Percentiles rank a stretch among this genome's conserved stretches.
These are phyloP conservation scores for Lasioglossum vierecki DNA, from an alignment of 2,888 invertebrate genomes.

Conservation along the genomic window DNA sequence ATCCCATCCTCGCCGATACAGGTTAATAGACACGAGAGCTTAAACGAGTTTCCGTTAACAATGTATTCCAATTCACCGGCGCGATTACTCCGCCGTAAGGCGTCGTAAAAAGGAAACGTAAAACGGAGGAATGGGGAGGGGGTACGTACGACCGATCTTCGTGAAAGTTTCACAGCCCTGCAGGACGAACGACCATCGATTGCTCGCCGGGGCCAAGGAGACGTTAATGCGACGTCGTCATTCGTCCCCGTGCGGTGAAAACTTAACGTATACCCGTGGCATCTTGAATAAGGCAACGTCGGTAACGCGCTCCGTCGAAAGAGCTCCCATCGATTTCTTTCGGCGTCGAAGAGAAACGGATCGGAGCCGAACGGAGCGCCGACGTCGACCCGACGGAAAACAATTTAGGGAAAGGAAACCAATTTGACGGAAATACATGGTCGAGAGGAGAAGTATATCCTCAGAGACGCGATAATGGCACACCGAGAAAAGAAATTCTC, in stretches of 20 bases:
- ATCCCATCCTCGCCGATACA: conserved; percentile 25
- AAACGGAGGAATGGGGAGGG: conserved; percentile 24
- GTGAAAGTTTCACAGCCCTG: conserved; percentile 54
- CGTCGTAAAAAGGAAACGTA: conserved; percentile 56
- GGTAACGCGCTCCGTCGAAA: conserved; percentile 43
- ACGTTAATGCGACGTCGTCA: conserved; percentile 67
- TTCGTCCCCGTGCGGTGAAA: conserved; percentile 67
- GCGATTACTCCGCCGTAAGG: conserved; percentile 46
- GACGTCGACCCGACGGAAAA: conserved; percentile 23
- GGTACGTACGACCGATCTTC: conserved; percentile 40
- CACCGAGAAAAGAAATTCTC: neutral
- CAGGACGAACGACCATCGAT: conserved; percentile 26
- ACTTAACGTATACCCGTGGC: conserved; percentile 59
- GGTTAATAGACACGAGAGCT: conserved; percentile 46
- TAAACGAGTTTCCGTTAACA: conserved; percentile 52
- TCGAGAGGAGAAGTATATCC: neutral
- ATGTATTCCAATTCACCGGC: conserved; percentile 53
- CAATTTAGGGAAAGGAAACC: conserved; percentile 34
- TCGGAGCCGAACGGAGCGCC: neutral
- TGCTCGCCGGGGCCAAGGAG: neutral
- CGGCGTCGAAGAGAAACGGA: conserved; percentile 7
- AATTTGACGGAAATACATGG: conserved; percentile 29
- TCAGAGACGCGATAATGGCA: neutral
- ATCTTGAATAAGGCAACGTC: conserved; percentile 64
- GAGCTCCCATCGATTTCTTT: conserved; percentile 55